Evolutionary conservation across 1,140 invertebrate species (phyloP).

Genomic region (Physella acuta): DNA sequence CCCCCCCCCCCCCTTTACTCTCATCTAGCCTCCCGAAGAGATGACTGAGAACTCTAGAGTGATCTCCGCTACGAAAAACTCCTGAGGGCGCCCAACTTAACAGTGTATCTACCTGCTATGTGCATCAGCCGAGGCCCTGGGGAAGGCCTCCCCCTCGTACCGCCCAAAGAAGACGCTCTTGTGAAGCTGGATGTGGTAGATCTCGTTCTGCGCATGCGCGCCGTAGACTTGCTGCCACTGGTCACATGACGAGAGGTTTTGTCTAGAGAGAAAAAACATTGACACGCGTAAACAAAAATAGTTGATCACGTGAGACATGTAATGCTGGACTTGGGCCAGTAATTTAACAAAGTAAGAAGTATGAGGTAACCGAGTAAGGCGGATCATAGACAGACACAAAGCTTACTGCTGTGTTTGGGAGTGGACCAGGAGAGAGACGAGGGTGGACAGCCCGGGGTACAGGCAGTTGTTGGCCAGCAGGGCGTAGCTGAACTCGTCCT

Average conservation of each 20-base stretch:
- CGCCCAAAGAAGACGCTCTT: constrained; percentile 96
- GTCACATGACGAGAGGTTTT: constrained; percentile 91
- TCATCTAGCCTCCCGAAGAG: no score
- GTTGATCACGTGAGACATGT: no score
- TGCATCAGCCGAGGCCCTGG: constrained; percentile 95
- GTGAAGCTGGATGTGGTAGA: constrained; percentile 93
- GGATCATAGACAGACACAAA: constrained; percentile 60
- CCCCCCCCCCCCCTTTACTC: no score
- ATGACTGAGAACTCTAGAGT: no score
- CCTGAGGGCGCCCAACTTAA: no score
- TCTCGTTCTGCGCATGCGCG: constrained; percentile 96
- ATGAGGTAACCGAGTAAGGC: no score
- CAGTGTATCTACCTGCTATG: constrained; percentile 97
- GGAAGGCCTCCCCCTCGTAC: constrained; percentile 96
- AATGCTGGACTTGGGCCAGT: no score
- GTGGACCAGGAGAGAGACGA: constrained; percentile 89
- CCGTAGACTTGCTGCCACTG: constrained; percentile 97
- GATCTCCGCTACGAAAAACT: no score
- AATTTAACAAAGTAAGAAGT: no score
- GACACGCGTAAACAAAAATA: no score
- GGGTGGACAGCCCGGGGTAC: constrained; percentile 92
- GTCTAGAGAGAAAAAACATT: constrained; percentile 68
- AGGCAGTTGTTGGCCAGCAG: constrained; percentile 96
- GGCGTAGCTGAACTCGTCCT: constrained; percentile 95
- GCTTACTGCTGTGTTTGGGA: neutral